Conservation (phyloP, 1,140 invertebrate species). For the Tetragonula clypearis region DNA sequence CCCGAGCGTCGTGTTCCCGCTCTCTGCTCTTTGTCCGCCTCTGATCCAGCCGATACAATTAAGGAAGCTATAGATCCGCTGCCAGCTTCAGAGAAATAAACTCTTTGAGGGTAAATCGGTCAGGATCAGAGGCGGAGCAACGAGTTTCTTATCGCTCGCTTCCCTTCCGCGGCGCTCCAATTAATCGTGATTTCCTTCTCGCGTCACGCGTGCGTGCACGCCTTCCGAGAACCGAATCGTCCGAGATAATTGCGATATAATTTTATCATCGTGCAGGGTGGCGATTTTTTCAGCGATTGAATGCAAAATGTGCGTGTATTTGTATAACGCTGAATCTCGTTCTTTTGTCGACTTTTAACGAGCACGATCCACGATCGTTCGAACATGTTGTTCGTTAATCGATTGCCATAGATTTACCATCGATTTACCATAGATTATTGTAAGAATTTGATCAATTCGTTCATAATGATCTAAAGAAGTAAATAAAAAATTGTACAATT, state of each 20-base stretch:
- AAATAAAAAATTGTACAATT: too few relatives aligned
- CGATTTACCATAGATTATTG: too few relatives aligned
- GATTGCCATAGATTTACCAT: too few relatives aligned
- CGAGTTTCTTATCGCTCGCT: constrained; percentile 6
- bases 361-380: too few relatives aligned
- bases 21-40: not conserved
- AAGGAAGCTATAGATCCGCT: constrained; percentile 41
- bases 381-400: too few relatives aligned
- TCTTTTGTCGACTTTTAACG: too few relatives aligned
- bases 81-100: constrained; percentile 44
- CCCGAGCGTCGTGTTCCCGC: constrained; percentile 24
- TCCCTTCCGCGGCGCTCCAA: not conserved
- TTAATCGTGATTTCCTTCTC: constrained; percentile 1
- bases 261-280: not conserved
- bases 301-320: too few relatives aligned
- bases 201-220: too few relatives aligned
- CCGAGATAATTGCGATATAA: not conserved
- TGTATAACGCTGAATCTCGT: too few relatives aligned
- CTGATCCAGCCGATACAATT: constrained; percentile 44
- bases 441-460: too few relatives aligned
- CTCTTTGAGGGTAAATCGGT: constrained; percentile 48
- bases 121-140: constrained; percentile 6
- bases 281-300: not conserved
- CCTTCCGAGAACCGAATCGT: not conserved
- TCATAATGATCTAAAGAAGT: too few relatives aligned